Evolutionary conservation across 2,113 vertebrate genomes (phyloP), one percentile per base, ranked within the genome.

Genomic region (Microcebus lehilahytsara): DNA sequence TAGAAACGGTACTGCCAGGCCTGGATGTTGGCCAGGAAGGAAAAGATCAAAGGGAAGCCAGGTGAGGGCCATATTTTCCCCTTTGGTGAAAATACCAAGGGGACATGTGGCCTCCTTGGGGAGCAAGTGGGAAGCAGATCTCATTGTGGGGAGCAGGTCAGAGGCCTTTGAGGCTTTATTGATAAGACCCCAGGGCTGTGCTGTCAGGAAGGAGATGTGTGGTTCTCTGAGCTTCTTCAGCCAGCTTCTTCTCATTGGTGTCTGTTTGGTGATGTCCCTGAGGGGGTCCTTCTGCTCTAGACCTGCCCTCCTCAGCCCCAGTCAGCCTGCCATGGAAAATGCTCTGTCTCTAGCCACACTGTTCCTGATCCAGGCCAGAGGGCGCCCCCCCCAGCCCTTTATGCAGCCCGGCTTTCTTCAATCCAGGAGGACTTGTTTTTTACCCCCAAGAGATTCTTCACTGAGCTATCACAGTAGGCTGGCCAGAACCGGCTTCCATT

Each of bases 21-120:
- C 78, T 90, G 64, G 46, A 60, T 81, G 85, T 60, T 96, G 91
- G 67, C 75, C 40, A 75, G 78, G 49, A 95, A 95, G 60, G 69
- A 42, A 60, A 78, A 91, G 90, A 98, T 96, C 60, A 96, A 95
- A 97, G 85, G 89, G 71, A 86, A 94, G 40, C 71, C 91, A 86
- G 96, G 92, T 46, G 51, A 77, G 46, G 40, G 23, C 56, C 42
- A 0, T 30, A 27, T 91, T 95, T 97, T 72, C 75, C 84, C 20
- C 92, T 87, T 91, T 49, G 84, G 71, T 64, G 66, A 64, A 69
- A 95, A 72, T n/a, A 11, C 13, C 27, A 75, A 66, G 64, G 69
- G 46, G 20, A 42, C 32, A 58, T 51, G 14, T 90, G 92, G 60
- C 90, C n/a, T 89, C 62, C 46, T 75, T 46, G 27, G 89, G 79